These are phyloP conservation scores for Synergus laeviventris DNA, from an alignment of 2,888 invertebrate genomes.

Conservation along the genomic window DNA sequence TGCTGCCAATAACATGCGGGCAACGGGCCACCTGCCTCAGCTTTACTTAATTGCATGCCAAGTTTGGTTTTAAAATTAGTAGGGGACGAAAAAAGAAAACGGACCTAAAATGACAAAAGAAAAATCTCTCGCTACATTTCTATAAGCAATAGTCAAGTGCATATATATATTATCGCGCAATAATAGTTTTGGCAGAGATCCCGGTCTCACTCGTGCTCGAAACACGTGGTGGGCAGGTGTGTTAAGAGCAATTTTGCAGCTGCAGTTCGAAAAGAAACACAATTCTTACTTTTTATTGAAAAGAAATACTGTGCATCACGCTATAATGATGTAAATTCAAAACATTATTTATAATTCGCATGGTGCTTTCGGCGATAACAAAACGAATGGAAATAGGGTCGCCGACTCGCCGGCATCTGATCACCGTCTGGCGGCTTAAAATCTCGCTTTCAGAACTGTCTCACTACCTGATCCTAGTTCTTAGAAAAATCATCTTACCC, in stretches of 20 bases:
- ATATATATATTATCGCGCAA: neutral
- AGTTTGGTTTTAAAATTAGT: slow-evolving; percentile 52
- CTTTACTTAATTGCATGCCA: slow-evolving; percentile 53
- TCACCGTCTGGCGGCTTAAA: neutral
- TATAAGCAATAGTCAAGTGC: neutral
- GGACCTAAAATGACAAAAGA: neutral
- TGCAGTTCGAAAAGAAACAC: neutral
- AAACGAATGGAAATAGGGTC: neutral
- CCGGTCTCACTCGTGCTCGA: neutral
- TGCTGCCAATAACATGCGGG: slow-evolving; percentile 40
- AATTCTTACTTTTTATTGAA: neutral
- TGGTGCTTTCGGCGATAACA: neutral
- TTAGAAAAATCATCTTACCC: slow-evolving; percentile 3
- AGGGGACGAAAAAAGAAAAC: slow-evolving; percentile 30
- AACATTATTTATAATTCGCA: neutral
- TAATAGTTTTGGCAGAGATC: neutral
- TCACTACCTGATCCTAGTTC: neutral
- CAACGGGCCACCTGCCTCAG: slow-evolving; percentile 54
- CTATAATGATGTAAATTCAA: neutral
- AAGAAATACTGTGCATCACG: neutral
- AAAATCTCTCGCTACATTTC: slow-evolving; percentile 1
- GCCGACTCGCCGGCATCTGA: neutral
- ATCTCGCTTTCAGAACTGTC: neutral
- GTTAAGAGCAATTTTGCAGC: neutral
- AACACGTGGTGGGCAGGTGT: slow-evolving; percentile 2